These are phyloP conservation scores for Choreutis nemorana DNA, from an alignment of 2,888 invertebrate species.

Conservation along the genomic window DNA sequence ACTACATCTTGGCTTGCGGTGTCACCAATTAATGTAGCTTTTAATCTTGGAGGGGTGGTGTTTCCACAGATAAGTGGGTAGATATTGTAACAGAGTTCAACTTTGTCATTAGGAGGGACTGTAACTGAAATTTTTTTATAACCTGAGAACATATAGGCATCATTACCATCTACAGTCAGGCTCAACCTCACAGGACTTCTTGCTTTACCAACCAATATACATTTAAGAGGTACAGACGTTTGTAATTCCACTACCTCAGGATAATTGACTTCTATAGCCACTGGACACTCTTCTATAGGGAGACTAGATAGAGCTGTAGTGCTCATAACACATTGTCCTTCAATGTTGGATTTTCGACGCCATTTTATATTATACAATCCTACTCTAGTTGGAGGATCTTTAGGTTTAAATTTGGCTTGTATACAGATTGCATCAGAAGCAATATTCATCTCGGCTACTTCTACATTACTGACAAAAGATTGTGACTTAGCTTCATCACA, in stretches of 20 bases:
- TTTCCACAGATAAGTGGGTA: constrained; percentile 80
- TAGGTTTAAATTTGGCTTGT: constrained; percentile 45
- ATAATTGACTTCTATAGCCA: constrained; percentile 66
- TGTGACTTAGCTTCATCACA: constrained; percentile 32
- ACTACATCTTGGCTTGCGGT: constrained; percentile 38
- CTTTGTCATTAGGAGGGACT: constrained; percentile 68
- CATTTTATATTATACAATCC: constrained; percentile 57
- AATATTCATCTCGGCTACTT: constrained; percentile 44
- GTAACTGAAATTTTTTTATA: constrained; percentile 81
- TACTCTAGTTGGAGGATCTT: constrained; percentile 44
- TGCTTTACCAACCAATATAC: constrained; percentile 77
- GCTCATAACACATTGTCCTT: constrained; percentile 49
- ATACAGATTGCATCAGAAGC: constrained; percentile 53
- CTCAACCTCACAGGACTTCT: constrained; percentile 75
- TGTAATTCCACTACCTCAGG: constrained; percentile 81
- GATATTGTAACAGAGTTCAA: constrained; percentile 76
- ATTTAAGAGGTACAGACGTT: constrained; percentile 74
- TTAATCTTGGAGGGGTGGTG: constrained; percentile 72
- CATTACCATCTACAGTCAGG: constrained; percentile 81
- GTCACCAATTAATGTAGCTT: constrained; percentile 56
- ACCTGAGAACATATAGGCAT: constrained; percentile 95
- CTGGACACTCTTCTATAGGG: constrained; percentile 68
- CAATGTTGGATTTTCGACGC: constrained; percentile 31
- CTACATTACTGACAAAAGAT: constrained; percentile 42
- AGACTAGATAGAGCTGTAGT: constrained; percentile 65